Evolutionary conservation across 2,113 vertebrate species (phyloP).

Genomic region (Neogobius melanostomus): DNA sequence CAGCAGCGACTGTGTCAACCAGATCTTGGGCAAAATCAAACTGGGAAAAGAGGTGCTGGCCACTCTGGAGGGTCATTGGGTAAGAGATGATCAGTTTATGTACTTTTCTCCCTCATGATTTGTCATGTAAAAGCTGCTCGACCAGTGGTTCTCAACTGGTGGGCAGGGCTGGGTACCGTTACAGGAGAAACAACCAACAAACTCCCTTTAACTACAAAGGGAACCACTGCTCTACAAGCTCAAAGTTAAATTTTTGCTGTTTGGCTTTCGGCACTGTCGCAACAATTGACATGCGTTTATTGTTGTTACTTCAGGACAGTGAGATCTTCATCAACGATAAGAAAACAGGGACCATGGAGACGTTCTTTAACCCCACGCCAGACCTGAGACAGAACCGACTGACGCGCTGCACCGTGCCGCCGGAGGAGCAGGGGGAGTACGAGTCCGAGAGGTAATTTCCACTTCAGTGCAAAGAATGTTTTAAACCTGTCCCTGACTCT

Average conservation of each 20-base stretch:
- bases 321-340: conserved; percentile 96
- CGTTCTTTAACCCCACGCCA: conserved; percentile 91
- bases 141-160: too few species aligned
- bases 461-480: background rate
- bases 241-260: too few species aligned
- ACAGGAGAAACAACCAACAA: too few species aligned
- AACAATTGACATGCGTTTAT: too few species aligned
- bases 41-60: conserved; percentile 96
- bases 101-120: too few species aligned
- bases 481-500: too few species aligned
- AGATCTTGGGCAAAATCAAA: conserved; percentile 95
- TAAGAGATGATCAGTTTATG: conserved; percentile 65
- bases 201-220: too few species aligned
- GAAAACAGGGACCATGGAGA: conserved; percentile 87
- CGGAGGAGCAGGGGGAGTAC: conserved; percentile 91
- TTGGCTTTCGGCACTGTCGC: too few species aligned
- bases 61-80: conserved; percentile 97
- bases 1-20: conserved; percentile 93
- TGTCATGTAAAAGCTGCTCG: too few species aligned
- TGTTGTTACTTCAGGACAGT: conserved; percentile 82
- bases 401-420: conserved; percentile 87
- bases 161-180: too few species aligned
- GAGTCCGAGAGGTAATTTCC: conserved; percentile 88
- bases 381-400: conserved; percentile 89
- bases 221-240: too few species aligned